phyloP scores from a whole-genome alignment of 2,797 vertebrate genomes.

The Varecia variegata region DNA sequence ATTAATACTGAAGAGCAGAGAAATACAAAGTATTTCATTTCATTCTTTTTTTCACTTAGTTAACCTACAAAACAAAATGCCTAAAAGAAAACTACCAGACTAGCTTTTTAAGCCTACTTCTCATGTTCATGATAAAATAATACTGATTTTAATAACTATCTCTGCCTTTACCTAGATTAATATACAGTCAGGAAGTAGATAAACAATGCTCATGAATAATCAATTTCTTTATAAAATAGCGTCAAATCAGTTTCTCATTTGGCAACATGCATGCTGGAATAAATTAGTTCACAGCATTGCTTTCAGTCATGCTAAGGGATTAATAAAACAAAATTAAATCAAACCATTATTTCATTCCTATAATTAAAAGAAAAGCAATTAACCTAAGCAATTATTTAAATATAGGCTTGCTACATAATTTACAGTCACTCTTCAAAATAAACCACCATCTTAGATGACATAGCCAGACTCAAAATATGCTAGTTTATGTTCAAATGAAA shows the following conservation, averaged over 20 bases:
- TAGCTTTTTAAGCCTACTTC: neutral
- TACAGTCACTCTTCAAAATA: slow-evolving; percentile 50
- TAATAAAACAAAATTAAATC: slow-evolving; percentile 60
- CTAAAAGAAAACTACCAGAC: slow-evolving; percentile 1
- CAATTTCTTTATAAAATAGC: neutral
- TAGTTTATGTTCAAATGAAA: neutral
- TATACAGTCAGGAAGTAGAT: neutral
- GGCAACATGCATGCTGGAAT: neutral
- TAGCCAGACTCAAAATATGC: neutral
- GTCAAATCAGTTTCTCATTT: slow-evolving; percentile 32
- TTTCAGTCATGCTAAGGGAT: slow-evolving; percentile 23
- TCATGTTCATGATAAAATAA: neutral
- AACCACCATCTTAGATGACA: neutral
- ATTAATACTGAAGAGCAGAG: neutral
- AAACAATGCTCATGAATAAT: neutral
- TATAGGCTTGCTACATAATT: neutral
- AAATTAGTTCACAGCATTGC: slow-evolving; percentile 35
- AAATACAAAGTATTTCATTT: neutral
- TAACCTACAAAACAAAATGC: neutral
- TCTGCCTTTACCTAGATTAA: slow-evolving; percentile 7
- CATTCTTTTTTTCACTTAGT: neutral
- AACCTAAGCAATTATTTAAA: slow-evolving; percentile 59
- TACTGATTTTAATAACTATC: slow-evolving; percentile 11
- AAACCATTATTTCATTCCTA: slow-evolving; percentile 46
- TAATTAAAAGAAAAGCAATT: slow-evolving; percentile 70